Percentiles rank a stretch among this genome's conserved stretches.
Conservation (phyloP, 2,888 invertebrate species). For the Campoplex nolae region DNA sequence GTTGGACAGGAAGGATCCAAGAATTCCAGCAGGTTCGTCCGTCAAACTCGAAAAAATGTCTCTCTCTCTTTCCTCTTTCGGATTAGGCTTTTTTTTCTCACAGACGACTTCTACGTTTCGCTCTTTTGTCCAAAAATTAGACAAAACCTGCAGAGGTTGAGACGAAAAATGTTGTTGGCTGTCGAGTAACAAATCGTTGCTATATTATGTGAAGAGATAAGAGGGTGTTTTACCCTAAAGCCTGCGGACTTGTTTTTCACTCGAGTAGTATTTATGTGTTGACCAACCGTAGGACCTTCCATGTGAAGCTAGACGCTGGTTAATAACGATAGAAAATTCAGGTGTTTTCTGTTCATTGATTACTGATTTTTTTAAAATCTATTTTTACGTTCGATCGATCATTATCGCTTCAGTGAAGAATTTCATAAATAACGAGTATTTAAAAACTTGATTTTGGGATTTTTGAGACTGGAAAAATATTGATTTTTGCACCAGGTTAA, state of each 20-base stretch:
- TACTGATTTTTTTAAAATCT: background rate
- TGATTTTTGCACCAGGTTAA: background rate
- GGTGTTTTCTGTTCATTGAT: background rate
- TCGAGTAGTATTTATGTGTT: background rate
- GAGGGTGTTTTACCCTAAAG: background rate
- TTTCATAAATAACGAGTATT: background rate
- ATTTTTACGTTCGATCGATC: background rate
- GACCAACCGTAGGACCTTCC: background rate
- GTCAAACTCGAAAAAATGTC: constrained; percentile 22
- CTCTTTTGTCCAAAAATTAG: constrained; percentile 11
- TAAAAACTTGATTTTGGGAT: background rate
- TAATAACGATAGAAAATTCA: background rate
- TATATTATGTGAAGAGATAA: constrained; percentile 54
- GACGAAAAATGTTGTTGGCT: constrained; percentile 7
- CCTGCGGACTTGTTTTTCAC: constrained; percentile 15
- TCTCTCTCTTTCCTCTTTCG: background rate
- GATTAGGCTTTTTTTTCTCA: background rate
- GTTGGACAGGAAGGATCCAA: constrained; percentile 9
- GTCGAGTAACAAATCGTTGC: constrained; percentile 64
- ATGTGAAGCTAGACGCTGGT: background rate
- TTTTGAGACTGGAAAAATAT: background rate
- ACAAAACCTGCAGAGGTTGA: background rate
- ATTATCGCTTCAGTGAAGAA: too few relatives aligned
- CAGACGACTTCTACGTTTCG: background rate
- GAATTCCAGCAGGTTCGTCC: constrained; percentile 20